Percentiles rank a stretch among this genome's conserved stretches.
These are phyloP conservation scores for Netelia virgata DNA, from an alignment of 2,888 invertebrate species.

Conservation along the genomic window DNA sequence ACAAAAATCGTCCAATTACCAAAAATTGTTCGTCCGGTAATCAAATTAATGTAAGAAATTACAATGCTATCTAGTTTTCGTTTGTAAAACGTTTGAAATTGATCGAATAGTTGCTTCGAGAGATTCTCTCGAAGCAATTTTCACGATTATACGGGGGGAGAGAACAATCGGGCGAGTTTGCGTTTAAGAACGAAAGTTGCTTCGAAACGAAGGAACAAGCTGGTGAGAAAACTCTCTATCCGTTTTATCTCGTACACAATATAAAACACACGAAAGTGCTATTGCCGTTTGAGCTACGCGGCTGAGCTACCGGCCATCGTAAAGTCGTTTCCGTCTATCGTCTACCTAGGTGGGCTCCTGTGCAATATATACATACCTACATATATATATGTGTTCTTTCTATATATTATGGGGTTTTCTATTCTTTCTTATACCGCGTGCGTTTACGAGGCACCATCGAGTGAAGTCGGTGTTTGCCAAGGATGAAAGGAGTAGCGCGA, in stretches of 20 bases:
- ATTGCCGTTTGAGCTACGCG: constrained; percentile 57
- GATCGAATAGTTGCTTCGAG: too few relatives aligned
- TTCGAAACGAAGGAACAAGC: constrained; percentile 5
- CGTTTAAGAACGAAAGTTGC: neutral
- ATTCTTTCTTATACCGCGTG: constrained; percentile 38
- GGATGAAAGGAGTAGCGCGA: constrained; percentile 61
- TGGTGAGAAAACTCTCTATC: constrained; percentile 18
- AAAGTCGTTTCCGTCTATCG: constrained; percentile 76
- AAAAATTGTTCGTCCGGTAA: too few relatives aligned
- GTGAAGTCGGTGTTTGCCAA: constrained; percentile 65
- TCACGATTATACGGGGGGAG: too few relatives aligned
- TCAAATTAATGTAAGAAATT: too few relatives aligned
- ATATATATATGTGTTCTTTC: constrained; percentile 29
- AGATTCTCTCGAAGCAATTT: too few relatives aligned
- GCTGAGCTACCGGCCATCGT: constrained; percentile 78
- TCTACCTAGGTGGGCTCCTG: constrained; percentile 67
- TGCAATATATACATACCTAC: constrained; percentile 38
- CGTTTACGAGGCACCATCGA: constrained; percentile 62
- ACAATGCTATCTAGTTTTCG: too few relatives aligned
- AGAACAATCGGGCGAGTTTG: too few relatives aligned
- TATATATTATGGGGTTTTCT: constrained; percentile 53
- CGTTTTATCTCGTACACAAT: constrained; percentile 33
- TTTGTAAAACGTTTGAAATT: too few relatives aligned
- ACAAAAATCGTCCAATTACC: too few relatives aligned
- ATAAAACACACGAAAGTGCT: constrained; percentile 37